phyloP scores from a whole-genome alignment of 2,888 invertebrate species.

The Diadromus collaris region DNA sequence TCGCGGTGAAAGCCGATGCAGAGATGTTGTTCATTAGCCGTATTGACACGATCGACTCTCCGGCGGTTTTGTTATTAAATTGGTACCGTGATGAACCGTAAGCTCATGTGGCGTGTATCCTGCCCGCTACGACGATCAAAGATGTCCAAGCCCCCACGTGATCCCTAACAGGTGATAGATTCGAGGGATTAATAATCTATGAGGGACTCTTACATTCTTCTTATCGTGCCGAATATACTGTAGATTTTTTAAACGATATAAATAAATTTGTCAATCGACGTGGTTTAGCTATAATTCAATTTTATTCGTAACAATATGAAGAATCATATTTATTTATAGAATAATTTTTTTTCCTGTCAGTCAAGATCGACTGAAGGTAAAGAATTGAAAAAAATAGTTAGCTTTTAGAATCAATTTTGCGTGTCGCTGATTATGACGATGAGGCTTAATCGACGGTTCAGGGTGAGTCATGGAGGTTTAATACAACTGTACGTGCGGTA shows the following conservation, averaged over 20 bases:
- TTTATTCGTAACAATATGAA: too few relatives aligned
- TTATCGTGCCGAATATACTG: not conserved
- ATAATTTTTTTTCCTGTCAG: too few relatives aligned
- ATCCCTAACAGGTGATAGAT: not conserved
- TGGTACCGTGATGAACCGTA: conserved; percentile 45
- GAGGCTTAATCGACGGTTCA: not conserved
- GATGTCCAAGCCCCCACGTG: conserved; percentile 1
- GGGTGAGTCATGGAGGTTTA: not conserved
- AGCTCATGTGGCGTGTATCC: conserved; percentile 35
- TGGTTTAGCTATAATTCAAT: too few relatives aligned
- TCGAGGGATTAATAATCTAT: not conserved
- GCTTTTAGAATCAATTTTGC: not conserved
- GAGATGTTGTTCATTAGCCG: conserved; percentile 18
- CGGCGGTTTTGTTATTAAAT: conserved; percentile 52
- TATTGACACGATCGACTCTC: conserved; percentile 42
- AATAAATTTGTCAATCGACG: not conserved
- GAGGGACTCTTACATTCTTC: not conserved
- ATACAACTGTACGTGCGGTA: not conserved
- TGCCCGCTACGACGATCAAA: conserved; percentile 21
- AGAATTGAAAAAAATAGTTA: too few relatives aligned
- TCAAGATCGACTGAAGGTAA: too few relatives aligned
- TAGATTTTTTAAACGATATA: not conserved
- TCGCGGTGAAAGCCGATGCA: not conserved
- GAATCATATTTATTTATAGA: too few relatives aligned
- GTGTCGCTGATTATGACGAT: not conserved